Base-by-base conservation (phyloP, 2,888 invertebrate genomes). In the Creontiades dilutus region DNA sequence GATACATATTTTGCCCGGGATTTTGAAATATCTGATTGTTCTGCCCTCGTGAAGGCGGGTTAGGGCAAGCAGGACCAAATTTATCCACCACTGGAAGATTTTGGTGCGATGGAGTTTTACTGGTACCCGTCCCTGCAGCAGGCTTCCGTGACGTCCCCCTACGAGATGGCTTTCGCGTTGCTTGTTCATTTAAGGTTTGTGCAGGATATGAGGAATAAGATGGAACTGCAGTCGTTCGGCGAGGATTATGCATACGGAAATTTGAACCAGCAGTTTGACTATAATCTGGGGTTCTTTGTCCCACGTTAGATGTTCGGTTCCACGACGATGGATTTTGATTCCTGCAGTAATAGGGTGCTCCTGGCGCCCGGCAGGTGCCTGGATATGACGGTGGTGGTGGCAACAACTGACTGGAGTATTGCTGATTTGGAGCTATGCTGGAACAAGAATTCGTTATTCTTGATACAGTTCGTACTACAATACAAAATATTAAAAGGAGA, bases 341-440 rank as follows among this genome's bases (percentile, higher is more conserved):
- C n/a, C n/a, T n/a, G n/a, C n/a, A 68, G 7, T 7, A 12, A 0
- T 68, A n/a, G 1, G 68, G 5, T 68, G 19, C 23, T 12, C 11
- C 12, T 0, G 7, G 16, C 23, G 68, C 68, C 23, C 23, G 7
- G 27, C 61, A 19, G 61, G 68, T 11, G 7, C 19, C 11, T 9
- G 68, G 68, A 68, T 68, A 68, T 23, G 68, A 68, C 19, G 68
- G 68, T 68, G 68, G 68, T 27, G 23, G 68, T 23, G 68, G 19
- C n/a, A 23, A 5, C 12, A 0, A 9, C 23, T 19, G 13, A 7
- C 12, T 5, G 23, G 0, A 12, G 27, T 68, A 68, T 0, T 68
- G 0, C 19, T 68, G 23, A 19, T 2, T n/a, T 5, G 23, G 68
- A 68, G 27, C 68, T 0, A 12, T 23, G 13, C 68, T 68, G 23